These are phyloP conservation scores for Philereme transversata DNA, from an alignment of 2,888 invertebrate species.

Conservation along the genomic window DNA sequence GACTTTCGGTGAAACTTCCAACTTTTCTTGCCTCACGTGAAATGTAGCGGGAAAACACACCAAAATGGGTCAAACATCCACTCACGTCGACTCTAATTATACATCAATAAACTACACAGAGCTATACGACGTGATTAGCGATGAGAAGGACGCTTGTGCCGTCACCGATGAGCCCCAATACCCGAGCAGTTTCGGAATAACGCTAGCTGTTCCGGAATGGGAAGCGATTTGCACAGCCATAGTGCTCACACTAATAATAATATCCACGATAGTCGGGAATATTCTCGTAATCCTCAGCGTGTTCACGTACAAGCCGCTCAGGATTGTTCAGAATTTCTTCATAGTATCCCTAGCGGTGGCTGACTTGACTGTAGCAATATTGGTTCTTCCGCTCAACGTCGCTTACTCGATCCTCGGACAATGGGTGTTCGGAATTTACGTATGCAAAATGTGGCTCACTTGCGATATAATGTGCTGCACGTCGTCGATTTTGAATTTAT, in stretches of 20 bases:
- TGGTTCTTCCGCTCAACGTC: constrained; percentile 96
- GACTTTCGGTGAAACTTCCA: constrained; percentile 46
- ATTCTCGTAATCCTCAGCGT: constrained; percentile 96
- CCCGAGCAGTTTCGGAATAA: constrained; percentile 88
- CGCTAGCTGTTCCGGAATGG: constrained; percentile 92
- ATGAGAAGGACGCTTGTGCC: constrained; percentile 72
- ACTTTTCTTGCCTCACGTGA: constrained; percentile 56
- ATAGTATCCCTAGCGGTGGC: constrained; percentile 97
- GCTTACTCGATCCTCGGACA: constrained; percentile 94
- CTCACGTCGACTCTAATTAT: constrained; percentile 61
- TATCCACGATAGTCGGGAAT: constrained; percentile 95
- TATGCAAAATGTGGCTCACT: constrained; percentile 98
- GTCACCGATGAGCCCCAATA: constrained; percentile 80
- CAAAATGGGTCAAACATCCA: constrained; percentile 74
- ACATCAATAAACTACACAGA: constrained; percentile 65
- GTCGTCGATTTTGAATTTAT: constrained; percentile 96
- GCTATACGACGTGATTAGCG: constrained; percentile 55
- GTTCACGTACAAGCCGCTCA: constrained; percentile 96
- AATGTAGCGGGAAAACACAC: constrained; percentile 54
- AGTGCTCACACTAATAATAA: constrained; percentile 92
- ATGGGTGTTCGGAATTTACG: constrained; percentile 96
- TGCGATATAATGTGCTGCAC: constrained; percentile 98
- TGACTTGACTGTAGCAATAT: constrained; percentile 94
- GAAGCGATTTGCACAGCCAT: constrained; percentile 92
- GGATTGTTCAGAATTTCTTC: constrained; percentile 98